Percentiles rank a stretch among this genome's conserved stretches.
Evolutionary conservation across 1,140 invertebrate species (phyloP).

Genomic region (Polyergus mexicanus): DNA sequence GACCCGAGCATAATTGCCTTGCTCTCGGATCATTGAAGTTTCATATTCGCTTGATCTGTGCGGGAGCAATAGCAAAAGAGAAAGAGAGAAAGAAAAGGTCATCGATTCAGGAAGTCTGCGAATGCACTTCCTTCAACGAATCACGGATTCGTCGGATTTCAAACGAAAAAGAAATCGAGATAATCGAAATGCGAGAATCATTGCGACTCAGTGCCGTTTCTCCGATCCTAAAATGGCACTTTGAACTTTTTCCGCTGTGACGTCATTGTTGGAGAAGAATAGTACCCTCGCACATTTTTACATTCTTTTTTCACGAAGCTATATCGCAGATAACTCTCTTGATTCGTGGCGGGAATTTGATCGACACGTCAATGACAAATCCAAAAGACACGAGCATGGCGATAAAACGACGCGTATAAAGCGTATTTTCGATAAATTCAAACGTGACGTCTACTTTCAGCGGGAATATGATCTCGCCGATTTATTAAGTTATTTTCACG

Average conservation of each 20-base stretch:
- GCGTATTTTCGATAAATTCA: not conserved
- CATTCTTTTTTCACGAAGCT: constrained; percentile 37
- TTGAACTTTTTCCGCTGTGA: not conserved
- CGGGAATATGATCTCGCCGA: not conserved
- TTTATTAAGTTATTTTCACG: constrained; percentile 59
- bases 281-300: constrained; percentile 6
- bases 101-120: constrained; percentile 52
- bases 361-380: constrained; percentile 50
- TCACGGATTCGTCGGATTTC: constrained; percentile 13
- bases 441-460: constrained; percentile 47
- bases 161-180: constrained; percentile 5
- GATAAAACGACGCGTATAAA: constrained; percentile 23
- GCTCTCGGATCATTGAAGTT: constrained; percentile 9
- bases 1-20: constrained; percentile 58
- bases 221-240: not conserved
- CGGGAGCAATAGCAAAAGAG: not conserved
- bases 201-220: not conserved
- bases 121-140: not conserved
- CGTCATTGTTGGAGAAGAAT: constrained; percentile 19
- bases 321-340: constrained; percentile 35
- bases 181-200: constrained; percentile 70
- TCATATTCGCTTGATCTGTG: constrained; percentile 41
- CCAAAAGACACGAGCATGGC: not conserved
- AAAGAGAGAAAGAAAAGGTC: not conserved
- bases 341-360: constrained; percentile 33